phyloP scores from a whole-genome alignment of 2,113 vertebrate genomes.

The Lagenorhynchus albirostris region DNA sequence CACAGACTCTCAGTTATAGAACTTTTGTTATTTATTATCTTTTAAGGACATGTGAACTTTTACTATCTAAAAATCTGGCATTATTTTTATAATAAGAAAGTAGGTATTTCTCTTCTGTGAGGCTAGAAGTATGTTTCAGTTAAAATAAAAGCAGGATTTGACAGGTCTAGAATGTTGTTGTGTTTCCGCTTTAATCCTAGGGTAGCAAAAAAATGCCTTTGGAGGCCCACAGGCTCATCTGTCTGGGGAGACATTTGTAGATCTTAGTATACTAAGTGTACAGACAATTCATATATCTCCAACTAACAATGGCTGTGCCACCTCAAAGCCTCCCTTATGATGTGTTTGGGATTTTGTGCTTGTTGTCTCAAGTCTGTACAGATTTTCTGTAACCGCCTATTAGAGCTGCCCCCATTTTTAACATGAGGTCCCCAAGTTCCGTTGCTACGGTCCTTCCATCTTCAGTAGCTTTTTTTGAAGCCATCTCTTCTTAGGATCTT shows the following conservation, averaged over 20 bases:
- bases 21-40: neutral
- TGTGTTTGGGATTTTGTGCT: neutral
- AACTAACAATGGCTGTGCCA: neutral
- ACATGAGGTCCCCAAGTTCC: neutral
- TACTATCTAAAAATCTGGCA: neutral
- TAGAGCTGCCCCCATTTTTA: neutral
- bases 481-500: neutral
- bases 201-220: neutral
- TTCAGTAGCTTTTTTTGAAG: neutral
- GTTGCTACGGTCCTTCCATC: rapidly evolving
- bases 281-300: neutral
- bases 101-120: neutral
- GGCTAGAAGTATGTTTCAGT: neutral
- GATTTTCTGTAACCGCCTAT: neutral
- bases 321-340: neutral
- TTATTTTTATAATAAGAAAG: neutral
- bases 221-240: neutral
- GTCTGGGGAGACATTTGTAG: neutral
- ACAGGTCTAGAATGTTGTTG: neutral
- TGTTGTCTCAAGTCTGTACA: neutral
- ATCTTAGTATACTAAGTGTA: too few relatives aligned
- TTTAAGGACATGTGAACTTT: neutral
- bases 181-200: neutral
- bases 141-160: neutral
- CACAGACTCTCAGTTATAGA: neutral